These are phyloP conservation scores for Chymomyza fuscimana DNA, from an alignment of 2,888 invertebrate species.

Conservation along the genomic window DNA sequence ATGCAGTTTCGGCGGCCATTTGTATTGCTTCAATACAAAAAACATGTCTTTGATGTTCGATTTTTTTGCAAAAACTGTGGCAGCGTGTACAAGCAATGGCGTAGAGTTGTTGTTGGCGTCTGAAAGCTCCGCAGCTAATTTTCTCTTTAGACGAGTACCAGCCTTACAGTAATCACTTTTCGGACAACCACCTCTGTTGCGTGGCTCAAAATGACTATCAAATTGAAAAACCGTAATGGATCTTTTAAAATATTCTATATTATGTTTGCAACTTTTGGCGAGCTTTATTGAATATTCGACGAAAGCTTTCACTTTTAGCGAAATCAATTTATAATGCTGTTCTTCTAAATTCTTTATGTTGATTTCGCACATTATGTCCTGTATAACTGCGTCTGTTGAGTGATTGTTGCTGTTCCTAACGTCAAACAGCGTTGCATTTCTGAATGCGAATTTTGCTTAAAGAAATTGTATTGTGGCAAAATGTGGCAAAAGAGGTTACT, in stretches of 20 bases:
- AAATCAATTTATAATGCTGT: not conserved
- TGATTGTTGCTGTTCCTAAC: not conserved
- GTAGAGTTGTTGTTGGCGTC: constrained; percentile 4
- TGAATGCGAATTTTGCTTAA: constrained; percentile 32
- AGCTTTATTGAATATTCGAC: not conserved
- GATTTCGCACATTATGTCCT: not conserved
- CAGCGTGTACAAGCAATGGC: constrained; percentile 12
- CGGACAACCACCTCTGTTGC: not conserved
- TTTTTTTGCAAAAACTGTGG: constrained; percentile 15
- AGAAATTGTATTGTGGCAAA: constrained; percentile 18
- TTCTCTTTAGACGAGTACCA: not conserved
- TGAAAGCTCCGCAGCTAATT: not conserved
- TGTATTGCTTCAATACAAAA: not conserved
- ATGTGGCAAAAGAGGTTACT: too few species aligned
- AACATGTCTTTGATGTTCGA: not conserved
- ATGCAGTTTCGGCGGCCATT: constrained; percentile 14
- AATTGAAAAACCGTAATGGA: not conserved
- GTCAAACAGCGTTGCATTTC: not conserved
- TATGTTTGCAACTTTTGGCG: not conserved
- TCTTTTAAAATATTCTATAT: not conserved
- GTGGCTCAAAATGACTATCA: constrained; percentile 30
- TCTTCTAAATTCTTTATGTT: not conserved
- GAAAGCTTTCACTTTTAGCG: not conserved
- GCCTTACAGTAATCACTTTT: not conserved
- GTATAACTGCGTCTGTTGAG: not conserved